Base-by-base conservation (phyloP, 1,140 invertebrate species). In the Sarcophaga bullata region DNA sequence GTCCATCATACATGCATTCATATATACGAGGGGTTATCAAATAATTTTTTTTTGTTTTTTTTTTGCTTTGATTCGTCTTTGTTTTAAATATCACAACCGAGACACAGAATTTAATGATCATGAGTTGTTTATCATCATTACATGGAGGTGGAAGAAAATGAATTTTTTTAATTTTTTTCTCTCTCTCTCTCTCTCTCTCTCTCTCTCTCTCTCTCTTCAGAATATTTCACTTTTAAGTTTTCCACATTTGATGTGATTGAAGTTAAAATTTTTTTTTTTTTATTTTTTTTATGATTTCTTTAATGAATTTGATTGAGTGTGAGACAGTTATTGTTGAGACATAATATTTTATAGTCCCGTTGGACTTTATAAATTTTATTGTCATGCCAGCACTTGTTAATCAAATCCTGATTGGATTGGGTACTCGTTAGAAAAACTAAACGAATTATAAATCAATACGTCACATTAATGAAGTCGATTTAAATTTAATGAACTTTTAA, bases 251-350 rank as follows among this genome's bases (percentile, higher is more conserved):
- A 37, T 37, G 25, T 2, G 25, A 37, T 37, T 37, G 1, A 37
- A 37, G 25, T 68, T 68, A 15, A 68, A 68, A 68, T 68, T 68
- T 58, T n/a, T 1, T 37, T 1, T 37, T 37, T 37, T 37, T 37
- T 37, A 2, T 37, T 37, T 37, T 7, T 58, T 68, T 68, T 68
- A 68, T 68, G 62, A 68, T 68, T 68, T 68, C 10, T n/a, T 68
- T 68, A 68, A 68, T 68, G 17, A 68, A 68, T 68, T 68, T 68
- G 62, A 68, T 68, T 19, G 62, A 19, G 62, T 68, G n/a, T 58
- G 54, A 58, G 54, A 68, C 62, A 68, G 54, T 68, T n/a, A n/a
- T n/a, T 68, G 62, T 68, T 19, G 19, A 68, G 10, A 68, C 62
- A 68, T 19, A 68, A 19, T 68, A 68, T 68, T 68, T 68, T 68